Evolutionary conservation across 2,113 vertebrate species (phyloP).

Genomic region (Tyto alba): DNA sequence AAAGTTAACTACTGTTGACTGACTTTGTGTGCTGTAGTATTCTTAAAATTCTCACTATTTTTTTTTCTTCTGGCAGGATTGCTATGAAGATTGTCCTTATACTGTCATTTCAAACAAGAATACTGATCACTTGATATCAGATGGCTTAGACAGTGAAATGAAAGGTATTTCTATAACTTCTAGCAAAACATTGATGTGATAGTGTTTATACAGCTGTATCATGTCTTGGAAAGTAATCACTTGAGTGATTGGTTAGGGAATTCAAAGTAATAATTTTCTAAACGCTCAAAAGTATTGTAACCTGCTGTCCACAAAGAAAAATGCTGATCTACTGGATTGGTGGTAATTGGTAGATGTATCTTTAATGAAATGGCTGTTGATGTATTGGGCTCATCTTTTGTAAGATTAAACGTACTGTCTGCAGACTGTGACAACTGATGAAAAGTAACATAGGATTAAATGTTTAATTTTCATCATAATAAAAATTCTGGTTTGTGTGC

Average conservation of each 20-base stretch:
- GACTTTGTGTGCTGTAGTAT: not conserved
- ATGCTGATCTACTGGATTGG: not conserved
- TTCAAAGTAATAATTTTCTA: not conserved
- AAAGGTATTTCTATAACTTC: conserved; percentile 77
- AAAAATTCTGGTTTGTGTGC: not conserved
- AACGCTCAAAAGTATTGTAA: not conserved
- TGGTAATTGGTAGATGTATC: not conserved
- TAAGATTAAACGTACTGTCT: not conserved
- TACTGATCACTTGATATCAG: conserved; percentile 76
- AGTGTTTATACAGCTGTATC: not conserved
- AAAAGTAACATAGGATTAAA: not conserved
- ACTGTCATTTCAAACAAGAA: conserved; percentile 69
- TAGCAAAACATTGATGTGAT: not conserved
- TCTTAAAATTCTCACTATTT: not conserved
- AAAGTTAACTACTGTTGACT: not conserved
- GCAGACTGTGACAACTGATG: not conserved
- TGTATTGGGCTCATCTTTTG: not conserved
- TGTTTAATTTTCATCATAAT: not conserved
- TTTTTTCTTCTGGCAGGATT: conserved; percentile 71
- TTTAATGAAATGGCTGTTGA: not conserved
- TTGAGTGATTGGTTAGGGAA: not conserved
- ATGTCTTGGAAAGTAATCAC: not conserved
- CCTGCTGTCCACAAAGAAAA: not conserved
- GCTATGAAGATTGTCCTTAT: conserved; percentile 76
- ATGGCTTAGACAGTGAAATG: conserved; percentile 73